A percentile compares a stretch with the other conserved stretches of the same genome.
phyloP scores from a whole-genome alignment of 2,113 vertebrate genomes.

The Cariama cristata region DNA sequence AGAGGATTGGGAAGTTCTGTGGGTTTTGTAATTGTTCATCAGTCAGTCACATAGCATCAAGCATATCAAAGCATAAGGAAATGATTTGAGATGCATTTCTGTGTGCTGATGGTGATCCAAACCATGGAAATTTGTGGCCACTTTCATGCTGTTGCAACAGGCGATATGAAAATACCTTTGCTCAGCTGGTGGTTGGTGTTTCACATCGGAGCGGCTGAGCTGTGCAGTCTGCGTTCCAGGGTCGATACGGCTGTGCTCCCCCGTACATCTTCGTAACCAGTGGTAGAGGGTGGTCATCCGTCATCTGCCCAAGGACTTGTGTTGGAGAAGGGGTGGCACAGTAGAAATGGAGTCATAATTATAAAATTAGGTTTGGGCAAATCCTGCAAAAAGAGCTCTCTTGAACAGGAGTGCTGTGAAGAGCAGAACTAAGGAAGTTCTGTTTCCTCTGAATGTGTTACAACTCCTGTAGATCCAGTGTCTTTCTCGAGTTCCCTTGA shows the following conservation, averaged over 20 bases:
- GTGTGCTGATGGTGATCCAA: background rate
- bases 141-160: background rate
- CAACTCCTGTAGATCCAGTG: fast-evolving
- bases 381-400: background rate
- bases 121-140: background rate
- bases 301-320: background rate
- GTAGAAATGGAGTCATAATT: background rate
- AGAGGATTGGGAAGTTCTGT: background rate
- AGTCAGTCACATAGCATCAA: background rate
- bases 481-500: background rate
- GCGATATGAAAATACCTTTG: background rate
- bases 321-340: background rate
- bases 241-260: background rate
- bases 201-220: background rate
- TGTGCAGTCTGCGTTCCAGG: background rate
- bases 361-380: background rate
- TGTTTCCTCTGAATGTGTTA: background rate
- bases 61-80: background rate
- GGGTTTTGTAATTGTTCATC: background rate
- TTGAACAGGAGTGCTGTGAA: background rate
- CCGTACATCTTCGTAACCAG: background rate
- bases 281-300: background rate
- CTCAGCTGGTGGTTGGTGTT: background rate
- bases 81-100: background rate
- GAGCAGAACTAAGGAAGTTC: fast-evolving